Evolutionary conservation across 2,113 vertebrate genomes (phyloP), one percentile per base, ranked within the genome.

Genomic region (Sylvilagus bachmani): DNA sequence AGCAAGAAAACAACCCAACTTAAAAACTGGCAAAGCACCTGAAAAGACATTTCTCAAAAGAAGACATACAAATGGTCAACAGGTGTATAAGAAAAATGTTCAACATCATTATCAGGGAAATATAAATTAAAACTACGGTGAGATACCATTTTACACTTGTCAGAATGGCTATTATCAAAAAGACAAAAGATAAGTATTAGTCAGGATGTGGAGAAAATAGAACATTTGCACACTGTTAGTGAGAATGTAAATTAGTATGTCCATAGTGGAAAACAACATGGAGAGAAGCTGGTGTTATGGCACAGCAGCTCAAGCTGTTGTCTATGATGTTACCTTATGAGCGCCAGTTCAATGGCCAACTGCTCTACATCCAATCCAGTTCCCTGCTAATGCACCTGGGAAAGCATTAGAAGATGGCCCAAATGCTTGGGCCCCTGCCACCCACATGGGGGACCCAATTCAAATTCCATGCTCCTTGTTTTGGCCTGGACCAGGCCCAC

Each of bases 111-210:
- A 87, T 73, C 33, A 81, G 33, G 44, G 24, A 87, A 31, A 64
- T 74, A 38, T 12, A 80, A 51, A 64, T 62, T 21, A 61, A 49
- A 87, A 93, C 31, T 61, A 78, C 31, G 67, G 21, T 29, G 74
- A 71, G 3, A 10, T 29, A 64, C 29, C n/a, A n/a, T n/a, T 33
- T 31, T 9, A 51, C 19, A 27, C 44, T 58, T 38, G 14, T 70
- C 44, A 81, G 67, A 64, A 73, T 51, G 33, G 25, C 22, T 33
- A 55, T 22, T 24, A 31, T 10, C 4, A 25, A 77, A 33, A 24
- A 14, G 8, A 38, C 0, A 31, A 27, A 38, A 51, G 64, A 0
- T 29, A 29, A 58, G 17, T n/a, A 7, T 29, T 3, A 3, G 13
- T 29, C 2, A 3, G 13, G 36, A 8, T 55, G 19, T n/a, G 33